Conservation (phyloP, 2,888 invertebrate species). For the Aproaerema taeniolella region DNA sequence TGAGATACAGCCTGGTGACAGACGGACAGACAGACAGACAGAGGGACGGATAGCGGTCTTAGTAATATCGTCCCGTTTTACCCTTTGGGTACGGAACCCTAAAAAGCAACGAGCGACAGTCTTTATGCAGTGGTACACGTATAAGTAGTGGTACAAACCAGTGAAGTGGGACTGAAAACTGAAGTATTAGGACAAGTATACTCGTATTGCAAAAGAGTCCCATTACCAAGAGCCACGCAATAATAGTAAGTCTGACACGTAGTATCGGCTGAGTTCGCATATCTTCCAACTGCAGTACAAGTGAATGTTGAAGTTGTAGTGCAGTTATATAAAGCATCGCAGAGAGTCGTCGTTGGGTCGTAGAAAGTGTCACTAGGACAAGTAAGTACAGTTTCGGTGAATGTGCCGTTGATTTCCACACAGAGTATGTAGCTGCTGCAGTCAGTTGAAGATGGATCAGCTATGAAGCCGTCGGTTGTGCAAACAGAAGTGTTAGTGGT, state of each 20-base stretch:
- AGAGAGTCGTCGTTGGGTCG: slow-evolving; percentile 49
- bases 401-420: slow-evolving; percentile 42
- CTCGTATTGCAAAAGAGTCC: slow-evolving; percentile 38
- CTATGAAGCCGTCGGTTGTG: slow-evolving; percentile 45
- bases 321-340: slow-evolving; percentile 49
- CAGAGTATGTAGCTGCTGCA: slow-evolving; percentile 55
- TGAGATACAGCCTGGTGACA: not conserved
- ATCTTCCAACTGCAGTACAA: slow-evolving; percentile 56
- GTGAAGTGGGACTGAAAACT: slow-evolving; percentile 50
- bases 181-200: slow-evolving; percentile 63
- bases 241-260: slow-evolving; percentile 57
- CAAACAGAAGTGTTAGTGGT: slow-evolving; percentile 35
- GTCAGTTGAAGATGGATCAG: slow-evolving; percentile 44
- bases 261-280: slow-evolving; percentile 48
- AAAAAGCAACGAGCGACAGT: not conserved
- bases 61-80: no score
- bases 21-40: not conserved
- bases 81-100: no score
- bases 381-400: slow-evolving; percentile 34
- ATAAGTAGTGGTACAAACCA: slow-evolving; percentile 52
- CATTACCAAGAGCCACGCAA: slow-evolving; percentile 43
- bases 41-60: not conserved
- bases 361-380: slow-evolving; percentile 49
- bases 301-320: slow-evolving; percentile 31
- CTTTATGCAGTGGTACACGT: slow-evolving; percentile 35